phyloP scores from a whole-genome alignment of 2,797 vertebrate species.

The Clarias fuscus region DNA sequence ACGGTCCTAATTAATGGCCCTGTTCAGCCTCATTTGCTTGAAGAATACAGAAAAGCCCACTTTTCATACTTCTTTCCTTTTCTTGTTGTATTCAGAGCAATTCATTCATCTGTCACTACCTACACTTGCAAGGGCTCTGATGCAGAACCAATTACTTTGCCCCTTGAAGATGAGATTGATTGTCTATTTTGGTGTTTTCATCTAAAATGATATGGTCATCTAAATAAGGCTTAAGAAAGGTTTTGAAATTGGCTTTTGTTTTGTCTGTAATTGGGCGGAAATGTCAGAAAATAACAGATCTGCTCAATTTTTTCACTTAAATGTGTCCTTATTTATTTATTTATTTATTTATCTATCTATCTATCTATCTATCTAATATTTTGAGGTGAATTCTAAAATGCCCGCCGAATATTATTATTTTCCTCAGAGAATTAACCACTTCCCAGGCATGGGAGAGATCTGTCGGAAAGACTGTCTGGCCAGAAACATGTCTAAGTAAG shows the following conservation, averaged over 20 bases:
- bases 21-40: slow-evolving; percentile 84
- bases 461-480: slow-evolving; percentile 99
- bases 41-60: slow-evolving; percentile 74
- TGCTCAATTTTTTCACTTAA: slow-evolving; percentile 76
- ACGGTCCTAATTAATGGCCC: slow-evolving; percentile 79
- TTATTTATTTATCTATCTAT: background rate
- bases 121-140: slow-evolving; percentile 72
- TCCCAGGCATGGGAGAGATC: slow-evolving; percentile 99
- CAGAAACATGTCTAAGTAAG: slow-evolving; percentile 99
- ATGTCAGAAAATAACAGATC: slow-evolving; percentile 81
- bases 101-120: slow-evolving; percentile 82
- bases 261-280: slow-evolving; percentile 84
- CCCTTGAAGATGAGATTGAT: slow-evolving; percentile 79
- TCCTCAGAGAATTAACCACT: slow-evolving; percentile 98
- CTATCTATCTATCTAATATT: slow-evolving; percentile 43
- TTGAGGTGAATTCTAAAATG: slow-evolving; percentile 74
- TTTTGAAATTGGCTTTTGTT: slow-evolving; percentile 81
- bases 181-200: slow-evolving; percentile 70
- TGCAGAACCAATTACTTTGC: slow-evolving; percentile 85
- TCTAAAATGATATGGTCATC: slow-evolving; percentile 72
- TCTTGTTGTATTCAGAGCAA: slow-evolving; percentile 76
- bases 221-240: slow-evolving; percentile 81
- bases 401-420: slow-evolving; percentile 77
- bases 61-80: slow-evolving; percentile 56
- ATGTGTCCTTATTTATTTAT: slow-evolving; percentile 65